Evolutionary conservation across 2,797 vertebrate species (phyloP).

Genomic region (Oreochromis mossambicus): DNA sequence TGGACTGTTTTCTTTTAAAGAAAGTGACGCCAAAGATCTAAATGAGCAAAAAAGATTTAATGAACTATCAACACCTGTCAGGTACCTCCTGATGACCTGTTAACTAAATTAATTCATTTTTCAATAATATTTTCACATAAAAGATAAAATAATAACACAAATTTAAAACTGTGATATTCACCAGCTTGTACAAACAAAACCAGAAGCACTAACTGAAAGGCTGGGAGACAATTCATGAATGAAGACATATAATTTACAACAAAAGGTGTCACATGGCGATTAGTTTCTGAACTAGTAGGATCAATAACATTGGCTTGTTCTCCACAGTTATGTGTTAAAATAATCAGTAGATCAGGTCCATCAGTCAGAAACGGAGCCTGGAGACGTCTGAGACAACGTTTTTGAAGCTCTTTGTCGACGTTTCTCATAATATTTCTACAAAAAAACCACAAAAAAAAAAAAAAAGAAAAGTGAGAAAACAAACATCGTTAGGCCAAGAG

Average conservation of each 20-base stretch:
- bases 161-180: background rate
- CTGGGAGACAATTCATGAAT: rapidly evolving
- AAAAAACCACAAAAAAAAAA: background rate
- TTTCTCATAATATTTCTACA: constrained; percentile 55
- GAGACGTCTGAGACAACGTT: background rate
- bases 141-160: background rate
- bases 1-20: background rate
- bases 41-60: background rate
- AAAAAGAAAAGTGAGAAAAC: rapidly evolving
- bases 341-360: background rate
- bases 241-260: background rate
- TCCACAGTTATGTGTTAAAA: background rate
- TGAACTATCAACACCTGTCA: background rate
- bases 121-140: background rate
- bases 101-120: background rate
- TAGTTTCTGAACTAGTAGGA: background rate
- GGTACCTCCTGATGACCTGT: background rate
- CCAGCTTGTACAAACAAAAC: background rate
- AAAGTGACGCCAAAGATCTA: background rate
- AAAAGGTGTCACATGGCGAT: rapidly evolving
- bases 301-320: background rate
- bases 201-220: background rate
- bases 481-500: rapidly evolving
- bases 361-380: constrained; percentile 25
- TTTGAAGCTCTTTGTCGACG: background rate